phyloP scores from a whole-genome alignment of 2,797 vertebrate genomes.

The Pipistrellus kuhlii region DNA sequence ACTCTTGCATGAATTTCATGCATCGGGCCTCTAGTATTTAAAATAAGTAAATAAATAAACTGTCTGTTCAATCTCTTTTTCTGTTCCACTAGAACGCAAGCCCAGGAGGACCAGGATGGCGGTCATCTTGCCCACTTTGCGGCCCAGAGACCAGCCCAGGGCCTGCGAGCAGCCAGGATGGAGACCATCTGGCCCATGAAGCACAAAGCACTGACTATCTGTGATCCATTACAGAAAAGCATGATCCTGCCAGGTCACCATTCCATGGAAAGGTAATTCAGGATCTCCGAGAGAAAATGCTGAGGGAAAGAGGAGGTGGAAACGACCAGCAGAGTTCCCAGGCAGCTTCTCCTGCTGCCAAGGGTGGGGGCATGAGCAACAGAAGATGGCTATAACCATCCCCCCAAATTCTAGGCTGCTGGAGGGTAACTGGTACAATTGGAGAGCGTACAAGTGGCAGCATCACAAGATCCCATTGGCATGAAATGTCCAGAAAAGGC shows the following conservation, averaged over 20 bases:
- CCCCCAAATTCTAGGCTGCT: neutral
- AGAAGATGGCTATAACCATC: neutral
- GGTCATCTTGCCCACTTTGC: neutral
- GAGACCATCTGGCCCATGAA: accelerated
- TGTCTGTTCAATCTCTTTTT: neutral
- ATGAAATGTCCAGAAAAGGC: neutral
- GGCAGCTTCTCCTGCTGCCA: neutral
- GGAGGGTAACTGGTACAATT: neutral
- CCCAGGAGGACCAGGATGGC: accelerated
- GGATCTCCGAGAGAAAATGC: neutral
- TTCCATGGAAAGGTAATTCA: neutral
- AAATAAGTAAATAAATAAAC: no score
- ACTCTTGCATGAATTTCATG: no score
- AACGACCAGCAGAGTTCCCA: neutral
- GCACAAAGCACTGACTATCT: neutral
- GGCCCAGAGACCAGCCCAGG: neutral
- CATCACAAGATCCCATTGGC: accelerated
- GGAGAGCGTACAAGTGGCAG: neutral
- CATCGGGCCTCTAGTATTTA: no score
- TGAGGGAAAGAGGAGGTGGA: neutral
- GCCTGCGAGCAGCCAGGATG: neutral
- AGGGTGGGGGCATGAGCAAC: neutral
- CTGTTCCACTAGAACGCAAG: no score
- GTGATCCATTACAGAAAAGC: neutral
- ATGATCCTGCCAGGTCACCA: neutral